These are phyloP conservation scores for Himalopsyche kuldschensis DNA, from an alignment of 2,888 invertebrate species.

Conservation along the genomic window DNA sequence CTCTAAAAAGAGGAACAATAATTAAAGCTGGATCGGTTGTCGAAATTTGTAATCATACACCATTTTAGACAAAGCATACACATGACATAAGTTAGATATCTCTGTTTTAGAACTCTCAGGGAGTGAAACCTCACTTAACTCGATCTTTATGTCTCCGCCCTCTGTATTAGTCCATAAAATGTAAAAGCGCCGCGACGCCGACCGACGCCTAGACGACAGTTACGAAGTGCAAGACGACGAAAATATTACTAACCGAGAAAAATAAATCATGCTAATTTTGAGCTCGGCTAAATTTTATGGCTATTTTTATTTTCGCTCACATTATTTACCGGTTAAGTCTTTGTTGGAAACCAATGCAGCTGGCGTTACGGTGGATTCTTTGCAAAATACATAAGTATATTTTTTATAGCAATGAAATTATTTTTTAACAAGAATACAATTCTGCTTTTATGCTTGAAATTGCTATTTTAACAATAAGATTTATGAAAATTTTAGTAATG, in stretches of 20 bases:
- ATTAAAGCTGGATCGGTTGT: no score
- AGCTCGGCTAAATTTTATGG: background rate
- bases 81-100: background rate
- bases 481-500: no score
- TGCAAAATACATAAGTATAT: no score
- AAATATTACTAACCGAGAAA: background rate
- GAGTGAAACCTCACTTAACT: constrained; percentile 6
- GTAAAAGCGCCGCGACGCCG: background rate
- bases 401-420: no score
- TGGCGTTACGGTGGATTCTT: no score
- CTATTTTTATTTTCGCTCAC: background rate
- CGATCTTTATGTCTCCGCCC: constrained; percentile 8
- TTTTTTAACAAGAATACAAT: no score
- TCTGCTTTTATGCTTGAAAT: no score
- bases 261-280: background rate
- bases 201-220: background rate
- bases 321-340: no score
- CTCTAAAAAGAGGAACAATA: no score
- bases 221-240: background rate
- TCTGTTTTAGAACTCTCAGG: background rate
- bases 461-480: no score
- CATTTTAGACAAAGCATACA: background rate
- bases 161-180: background rate
- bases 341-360: no score
- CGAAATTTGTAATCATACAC: no score